Evolutionary conservation across 2,888 invertebrate genomes (phyloP).

Genomic region (Cataglyphis livida): DNA sequence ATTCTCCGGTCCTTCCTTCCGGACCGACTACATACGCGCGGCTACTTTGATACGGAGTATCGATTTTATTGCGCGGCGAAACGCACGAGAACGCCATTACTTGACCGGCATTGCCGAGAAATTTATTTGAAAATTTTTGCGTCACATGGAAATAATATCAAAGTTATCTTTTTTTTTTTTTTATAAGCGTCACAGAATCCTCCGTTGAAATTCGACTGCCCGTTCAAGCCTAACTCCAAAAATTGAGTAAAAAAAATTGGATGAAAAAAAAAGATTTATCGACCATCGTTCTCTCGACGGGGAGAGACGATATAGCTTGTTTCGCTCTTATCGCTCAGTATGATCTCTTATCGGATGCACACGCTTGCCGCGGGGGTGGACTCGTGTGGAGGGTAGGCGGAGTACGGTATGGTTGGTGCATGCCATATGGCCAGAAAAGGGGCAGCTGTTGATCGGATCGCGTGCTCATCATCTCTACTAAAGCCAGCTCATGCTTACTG

Average conservation of each 20-base stretch:
- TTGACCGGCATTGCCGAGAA: background rate
- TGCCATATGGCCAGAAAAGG: slow-evolving; percentile 81
- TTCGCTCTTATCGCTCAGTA: slow-evolving; percentile 73
- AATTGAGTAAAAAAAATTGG: background rate
- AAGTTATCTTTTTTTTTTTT: background rate
- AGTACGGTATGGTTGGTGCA: slow-evolving; percentile 66
- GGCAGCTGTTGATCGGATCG: slow-evolving; percentile 79
- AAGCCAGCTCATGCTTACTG: slow-evolving; percentile 71
- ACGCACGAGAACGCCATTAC: background rate
- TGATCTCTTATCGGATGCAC: slow-evolving; percentile 79
- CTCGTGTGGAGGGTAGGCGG: slow-evolving; percentile 51
- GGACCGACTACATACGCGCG: background rate
- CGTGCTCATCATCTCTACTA: slow-evolving; percentile 73
- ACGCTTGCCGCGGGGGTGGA: slow-evolving; percentile 72
- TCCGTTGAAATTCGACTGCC: no score
- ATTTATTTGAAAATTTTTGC: background rate
- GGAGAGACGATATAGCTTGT: slow-evolving; percentile 58
- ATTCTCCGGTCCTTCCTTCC: slow-evolving; percentile 46
- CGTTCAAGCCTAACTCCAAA: background rate
- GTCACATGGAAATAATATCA: background rate
- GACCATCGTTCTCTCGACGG: slow-evolving; percentile 31
- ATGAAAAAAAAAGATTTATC: slow-evolving; percentile 65
- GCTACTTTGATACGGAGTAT: slow-evolving; percentile 11
- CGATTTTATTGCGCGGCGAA: slow-evolving; percentile 9
- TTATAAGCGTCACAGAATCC: no score